Evolutionary conservation across 30 jellyfish, hydroid and myxozoan genomes (phyloP), one percentile per base, ranked within the genome.

Genomic region (Cassiopea xamachana): DNA sequence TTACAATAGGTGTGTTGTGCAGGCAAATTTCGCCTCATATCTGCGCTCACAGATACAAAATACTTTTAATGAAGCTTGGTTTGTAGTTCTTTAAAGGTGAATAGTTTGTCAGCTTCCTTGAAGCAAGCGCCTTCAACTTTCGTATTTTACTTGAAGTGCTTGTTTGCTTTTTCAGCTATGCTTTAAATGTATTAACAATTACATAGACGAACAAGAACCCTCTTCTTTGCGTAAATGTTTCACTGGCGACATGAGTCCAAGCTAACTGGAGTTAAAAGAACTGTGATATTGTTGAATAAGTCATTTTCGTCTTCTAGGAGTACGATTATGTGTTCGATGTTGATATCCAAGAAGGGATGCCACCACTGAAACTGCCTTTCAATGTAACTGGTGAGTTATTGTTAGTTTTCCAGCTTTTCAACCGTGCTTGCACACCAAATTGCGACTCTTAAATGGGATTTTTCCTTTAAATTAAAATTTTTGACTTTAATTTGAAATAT

Each of bases 321-420:
- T 96, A 96, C 83, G 99, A 96, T 62, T 92, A 86, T 77, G 98
- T 96, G 27, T 96, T 96, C 70, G 95, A 92, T 87, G 99, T 96
- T 48, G 99, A 96, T 60, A 92, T 96, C 17, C 90, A 92, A 89
- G 99, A 96, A 81, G 99, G 99, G 15, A 86, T 84, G 60, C 99
- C 99, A 73, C 92, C 99, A 15, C 79, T 96, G 86, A 96, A 96
- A 72, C 97, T 96, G 8, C 99, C 99, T 2, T 96, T 83, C 68
- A 90, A 96, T 77, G 46, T 96, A 13, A 96, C 99, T 74, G 99
- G 99, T 96, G 47, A 46, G 90, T 2, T 47, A 81, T 81, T 55
- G 7, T 55, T 0, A 10, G 0, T 55, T 51, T 2, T 15, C 8
- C 46, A 48, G 7, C 13, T 43, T 17, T 5, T 50, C 48, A 2